Evolutionary conservation across 2,888 invertebrate genomes (phyloP), one percentile per base, ranked within the genome.

Genomic region (Rutpela maculata): DNA sequence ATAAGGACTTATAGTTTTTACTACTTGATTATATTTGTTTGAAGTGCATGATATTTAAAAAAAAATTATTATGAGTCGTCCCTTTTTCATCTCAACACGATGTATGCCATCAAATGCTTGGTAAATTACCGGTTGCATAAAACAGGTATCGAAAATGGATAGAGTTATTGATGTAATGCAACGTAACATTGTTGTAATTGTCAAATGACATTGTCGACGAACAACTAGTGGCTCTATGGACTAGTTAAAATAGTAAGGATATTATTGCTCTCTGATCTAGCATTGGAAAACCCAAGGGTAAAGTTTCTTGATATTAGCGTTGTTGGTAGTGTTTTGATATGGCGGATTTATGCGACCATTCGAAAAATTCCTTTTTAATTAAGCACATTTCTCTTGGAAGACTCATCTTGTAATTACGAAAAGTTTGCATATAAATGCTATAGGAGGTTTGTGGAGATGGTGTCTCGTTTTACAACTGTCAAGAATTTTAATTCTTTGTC

Each of bases 401-500:
- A 82, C 75, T 80, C 78, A 81, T 81, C 71, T 69, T 75, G 74
- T 82, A 81, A 82, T 80, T 78, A 78, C 74, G 75, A 75, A 80
- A 81, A 81, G 80, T 82, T 82, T 82, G 82, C 80, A 82, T 82
- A 82, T 75, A 80, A 81, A 82, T 77, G 81, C 75, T 77, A 73
- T 22, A 62, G 71, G 18, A 55, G 35, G 62, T 73, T 62, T 75
- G 75, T 71, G 74, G 74, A 67, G 80, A 80, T 81, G 81, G 81
- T 78, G 83, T 85, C 83, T 84, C 86, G 86, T 87, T 85, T 85
- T 84, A 88, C 88, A 86, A 87, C 86, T 85, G 87, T 83, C 83
- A 86, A 86, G 88, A 89, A 89, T 89, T 87, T 89, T 89, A 89
- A 89, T 89, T 89, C 87, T 85, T 85, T 80, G 86, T 87, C 86